Evolutionary conservation across 1,140 invertebrate species (phyloP).

Genomic region (Potamilus streckersoni): DNA sequence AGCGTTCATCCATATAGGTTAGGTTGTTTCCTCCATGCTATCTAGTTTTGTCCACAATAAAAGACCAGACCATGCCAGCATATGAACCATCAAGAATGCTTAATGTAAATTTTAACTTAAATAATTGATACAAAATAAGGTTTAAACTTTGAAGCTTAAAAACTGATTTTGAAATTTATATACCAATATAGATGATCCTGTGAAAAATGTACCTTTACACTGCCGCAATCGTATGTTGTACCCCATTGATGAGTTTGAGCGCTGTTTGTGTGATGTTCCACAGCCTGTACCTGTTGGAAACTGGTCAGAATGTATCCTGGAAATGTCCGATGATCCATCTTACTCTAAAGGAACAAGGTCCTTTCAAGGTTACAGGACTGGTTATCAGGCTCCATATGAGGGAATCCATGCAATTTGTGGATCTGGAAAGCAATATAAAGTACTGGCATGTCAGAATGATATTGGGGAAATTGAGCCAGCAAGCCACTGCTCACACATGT

Average conservation of each 20-base stretch:
- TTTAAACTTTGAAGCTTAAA: no score
- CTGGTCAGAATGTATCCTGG: constrained; percentile 70
- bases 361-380: constrained; percentile 8
- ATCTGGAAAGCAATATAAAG: constrained; percentile 16
- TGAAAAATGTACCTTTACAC: no score
- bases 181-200: no score
- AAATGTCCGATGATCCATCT: constrained; percentile 10
- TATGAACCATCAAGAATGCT: no score
- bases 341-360: constrained; percentile 1
- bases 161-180: no score
- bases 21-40: no score
- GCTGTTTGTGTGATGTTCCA: constrained; percentile 67
- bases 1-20: no score
- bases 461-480: constrained; percentile 22
- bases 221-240: constrained; percentile 45
- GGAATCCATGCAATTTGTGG: constrained; percentile 23
- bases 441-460: constrained; percentile 25
- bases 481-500: constrained; percentile 19
- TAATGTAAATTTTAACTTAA: no score
- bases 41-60: no score
- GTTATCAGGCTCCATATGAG: not conserved
- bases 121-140: no score
- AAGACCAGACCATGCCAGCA: no score
- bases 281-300: constrained; percentile 61
- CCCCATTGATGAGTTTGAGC: constrained; percentile 57